phyloP scores from a whole-genome alignment of 2,888 invertebrate species.

The Gymnocheta viridis region DNA sequence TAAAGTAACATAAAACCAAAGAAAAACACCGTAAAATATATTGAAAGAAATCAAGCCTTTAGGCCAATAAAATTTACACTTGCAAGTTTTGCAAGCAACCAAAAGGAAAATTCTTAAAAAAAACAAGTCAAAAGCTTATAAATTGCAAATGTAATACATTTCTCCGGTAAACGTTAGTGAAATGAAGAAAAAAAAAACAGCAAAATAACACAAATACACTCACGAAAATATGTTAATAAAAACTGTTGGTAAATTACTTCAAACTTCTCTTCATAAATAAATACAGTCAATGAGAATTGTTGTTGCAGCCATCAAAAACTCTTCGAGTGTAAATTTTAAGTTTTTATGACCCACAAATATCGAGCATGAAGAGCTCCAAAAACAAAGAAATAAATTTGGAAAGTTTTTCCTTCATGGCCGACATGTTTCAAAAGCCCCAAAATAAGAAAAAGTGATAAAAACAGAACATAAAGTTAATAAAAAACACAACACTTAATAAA shows the following conservation, averaged over 20 bases:
- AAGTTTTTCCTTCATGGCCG: slow-evolving; percentile 20
- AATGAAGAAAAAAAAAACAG: too few species aligned
- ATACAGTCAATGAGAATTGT: neutral
- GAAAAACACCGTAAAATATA: neutral
- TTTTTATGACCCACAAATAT: neutral
- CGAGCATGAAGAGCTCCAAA: neutral
- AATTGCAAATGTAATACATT: slow-evolving; percentile 22
- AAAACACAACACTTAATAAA: slow-evolving; percentile 35
- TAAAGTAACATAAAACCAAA: neutral
- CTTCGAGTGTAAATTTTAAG: neutral
- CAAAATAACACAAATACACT: neutral
- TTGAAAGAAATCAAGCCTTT: slow-evolving; percentile 40
- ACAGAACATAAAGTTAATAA: too few species aligned
- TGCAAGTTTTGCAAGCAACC: slow-evolving; percentile 44
- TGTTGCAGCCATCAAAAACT: neutral
- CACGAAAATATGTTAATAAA: neutral
- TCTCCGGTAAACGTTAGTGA: neutral
- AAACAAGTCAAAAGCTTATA: slow-evolving; percentile 19
- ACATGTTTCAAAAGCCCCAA: slow-evolving; percentile 17
- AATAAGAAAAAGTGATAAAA: slow-evolving; percentile 31
- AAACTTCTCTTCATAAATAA: neutral
- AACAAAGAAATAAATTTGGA: slow-evolving; percentile 21
- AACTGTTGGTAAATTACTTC: neutral
- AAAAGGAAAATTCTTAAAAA: neutral
- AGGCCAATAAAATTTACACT: slow-evolving; percentile 55